Evolutionary conservation across 2,888 invertebrate species (phyloP).

Genomic region (Diachrysia chrysitis): DNA sequence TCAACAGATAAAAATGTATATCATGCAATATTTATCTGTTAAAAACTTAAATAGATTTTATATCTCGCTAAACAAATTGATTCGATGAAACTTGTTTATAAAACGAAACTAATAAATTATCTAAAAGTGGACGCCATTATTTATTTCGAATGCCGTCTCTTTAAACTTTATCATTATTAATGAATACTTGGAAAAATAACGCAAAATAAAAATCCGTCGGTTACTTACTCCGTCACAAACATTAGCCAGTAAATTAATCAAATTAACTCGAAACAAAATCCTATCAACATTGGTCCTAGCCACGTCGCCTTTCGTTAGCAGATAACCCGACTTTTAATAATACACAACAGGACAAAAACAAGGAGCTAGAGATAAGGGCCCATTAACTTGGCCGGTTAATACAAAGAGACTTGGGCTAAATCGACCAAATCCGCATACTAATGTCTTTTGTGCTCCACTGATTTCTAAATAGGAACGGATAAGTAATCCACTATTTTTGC

Average conservation of each 20-base stretch:
- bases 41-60: slow-evolving; percentile 22
- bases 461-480: slow-evolving; percentile 54
- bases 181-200: slow-evolving; percentile 34
- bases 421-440: slow-evolving; percentile 66
- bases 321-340: slow-evolving; percentile 81
- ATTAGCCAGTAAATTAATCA: slow-evolving; percentile 66
- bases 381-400: slow-evolving; percentile 84
- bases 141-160: slow-evolving; percentile 19
- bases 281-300: slow-evolving; percentile 60
- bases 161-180: slow-evolving; percentile 45
- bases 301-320: slow-evolving; percentile 73
- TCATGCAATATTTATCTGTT: not conserved
- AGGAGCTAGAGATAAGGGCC: slow-evolving; percentile 77
- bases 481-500: slow-evolving; percentile 22
- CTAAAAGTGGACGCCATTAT: slow-evolving; percentile 29
- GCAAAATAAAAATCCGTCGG: slow-evolving; percentile 16
- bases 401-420: slow-evolving; percentile 78
- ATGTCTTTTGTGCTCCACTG: slow-evolving; percentile 47
- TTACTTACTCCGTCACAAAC: slow-evolving; percentile 51
- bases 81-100: slow-evolving; percentile 12
- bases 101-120: slow-evolving; percentile 16
- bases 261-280: slow-evolving; percentile 57
- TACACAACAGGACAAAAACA: slow-evolving; percentile 78
- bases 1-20: not conserved
- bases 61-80: slow-evolving; percentile 9